Base-by-base conservation (phyloP, 2,888 invertebrate species). In the Cheilosia urbana region DNA sequence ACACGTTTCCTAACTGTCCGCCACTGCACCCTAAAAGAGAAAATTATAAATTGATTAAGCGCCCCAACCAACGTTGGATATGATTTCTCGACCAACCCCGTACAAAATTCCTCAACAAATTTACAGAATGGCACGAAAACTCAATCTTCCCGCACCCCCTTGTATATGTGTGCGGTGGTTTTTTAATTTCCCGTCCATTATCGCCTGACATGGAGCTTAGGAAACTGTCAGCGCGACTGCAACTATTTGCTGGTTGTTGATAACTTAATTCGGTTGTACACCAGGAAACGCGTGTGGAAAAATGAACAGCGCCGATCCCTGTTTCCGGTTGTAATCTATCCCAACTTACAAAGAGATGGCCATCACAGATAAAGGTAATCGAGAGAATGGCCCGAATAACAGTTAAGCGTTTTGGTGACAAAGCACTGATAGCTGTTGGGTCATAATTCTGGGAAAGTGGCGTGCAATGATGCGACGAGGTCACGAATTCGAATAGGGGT, bases 281-380 rank as follows among this genome's bases (percentile, higher is more conserved):
- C 62, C 62, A 63, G 75, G 80, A 81, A 73, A 30, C 53, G 37
- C 34, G 37, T 40, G 17, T 42, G 24, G 15, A 21, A 71, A 82
- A 66, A 62, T 24, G 55, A 57, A 34, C 60, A 78, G 71, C 24
- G 63, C 83, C 83, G 37, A 83, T 57, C 83, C 83, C 63, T 83
- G 73, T 78, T 83, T 83, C 83, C 83, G 78, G 58, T 83, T 68
- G 83, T 83, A 83, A 83, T 83, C 78, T 73, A 83, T 78, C 68
- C 51, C n/a, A 78, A 58, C 68, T 68, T 66, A 63, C 55, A 57
- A 34, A 9, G 62, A 83, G 78, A 73, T 83, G 68, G 68, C 69
- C 68, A 78, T 49, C 57, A 42, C 21, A 42, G 83, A 83, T 83
- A 78, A 72, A 47, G 30, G 63, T 75, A 65, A 57, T 57, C 55